Evolutionary conservation across 2,113 vertebrate species (phyloP), one percentile per base, ranked within the genome.

Genomic region (Carettochelys insculpta): DNA sequence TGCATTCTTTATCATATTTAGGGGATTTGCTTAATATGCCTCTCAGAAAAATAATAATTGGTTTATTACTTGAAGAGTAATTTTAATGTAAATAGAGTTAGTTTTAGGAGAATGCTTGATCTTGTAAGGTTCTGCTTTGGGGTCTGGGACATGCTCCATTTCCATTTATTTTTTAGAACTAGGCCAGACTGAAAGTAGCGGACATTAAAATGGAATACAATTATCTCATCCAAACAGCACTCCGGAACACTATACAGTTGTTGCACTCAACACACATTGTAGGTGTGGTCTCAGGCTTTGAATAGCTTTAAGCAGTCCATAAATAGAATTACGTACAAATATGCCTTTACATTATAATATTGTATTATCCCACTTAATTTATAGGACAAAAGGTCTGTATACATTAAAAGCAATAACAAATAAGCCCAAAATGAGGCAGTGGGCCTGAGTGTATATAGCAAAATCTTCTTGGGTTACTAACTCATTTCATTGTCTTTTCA

Each of bases 381-480:
- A 27, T 22, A 12, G 14, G 47, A 16, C 34, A 47, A 87, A 1
- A 1, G 4, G 2, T 84, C 61, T 90, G 48, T 5, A 80, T 13
- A 25, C 31, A 9, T 86, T 79, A 19, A 8, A 38, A 68, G 17
- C 56, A 90, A 61, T n/a, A 83, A 86, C 48, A 85, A 71, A 34
- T 14, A 0, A 2, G 41, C 1, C 5, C 51, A 29, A 43, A 82
- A 47, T 6, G 76, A 77, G 3, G 3, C 41, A 4, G 11, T 86
- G 22, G 71, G 8, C 43, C 7, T 50, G 11, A 38, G 25, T n/a
- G 25, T 31, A 17, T 47, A 38, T 50, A 19, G 52, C 3, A 65
- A 54, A 41, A 8, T 85, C 90, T 92, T 80, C 31, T 50, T 47
- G 11, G 77, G 41, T 38, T 79, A 52, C 29, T 20, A 77, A 13